Conservation (phyloP, 2,888 invertebrate genomes). For the Auanema sp. region DNA sequence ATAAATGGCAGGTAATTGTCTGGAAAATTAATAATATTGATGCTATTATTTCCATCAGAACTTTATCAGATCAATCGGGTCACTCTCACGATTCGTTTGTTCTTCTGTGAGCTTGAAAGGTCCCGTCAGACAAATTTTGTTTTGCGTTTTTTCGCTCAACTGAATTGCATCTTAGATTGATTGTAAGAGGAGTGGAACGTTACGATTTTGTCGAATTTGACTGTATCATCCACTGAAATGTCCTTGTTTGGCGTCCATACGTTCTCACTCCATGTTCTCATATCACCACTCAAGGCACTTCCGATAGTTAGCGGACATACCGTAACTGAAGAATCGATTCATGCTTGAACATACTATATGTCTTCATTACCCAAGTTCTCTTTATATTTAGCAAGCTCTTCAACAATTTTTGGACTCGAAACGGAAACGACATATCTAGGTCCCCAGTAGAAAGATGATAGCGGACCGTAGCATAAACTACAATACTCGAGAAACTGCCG, state of each 20-base stretch:
- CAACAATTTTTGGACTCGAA: constrained; percentile 8
- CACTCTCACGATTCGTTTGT: background rate
- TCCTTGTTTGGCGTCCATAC: constrained; percentile 6
- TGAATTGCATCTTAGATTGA: background rate
- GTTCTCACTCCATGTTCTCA: constrained; percentile 18
- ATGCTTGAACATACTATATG: no score
- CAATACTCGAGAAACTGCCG: constrained; percentile 27
- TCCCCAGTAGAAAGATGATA: constrained; percentile 40
- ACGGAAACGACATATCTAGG: constrained; percentile 34
- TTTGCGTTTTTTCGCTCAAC: constrained; percentile 18
- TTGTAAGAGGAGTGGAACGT: no score
- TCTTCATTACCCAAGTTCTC: constrained; percentile 17
- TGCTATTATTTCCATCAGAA: no score
- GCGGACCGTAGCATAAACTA: constrained; percentile 23
- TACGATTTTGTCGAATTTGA: background rate
- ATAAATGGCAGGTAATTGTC: constrained; percentile 16
- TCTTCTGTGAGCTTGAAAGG: constrained; percentile 5
- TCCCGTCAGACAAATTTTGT: constrained; percentile 16
- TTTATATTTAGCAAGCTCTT: constrained; percentile 16
- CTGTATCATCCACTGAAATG: constrained; percentile 7
- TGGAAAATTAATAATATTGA: background rate
- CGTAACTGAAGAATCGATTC: constrained; percentile 21
- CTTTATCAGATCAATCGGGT: constrained; percentile 7
- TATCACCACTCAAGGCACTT: constrained; percentile 21
- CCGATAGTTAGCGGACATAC: constrained; percentile 24